Evolutionary conservation across 2,888 invertebrate species (phyloP), one percentile per base, ranked within the genome.

Genomic region (Amiota minor): DNA sequence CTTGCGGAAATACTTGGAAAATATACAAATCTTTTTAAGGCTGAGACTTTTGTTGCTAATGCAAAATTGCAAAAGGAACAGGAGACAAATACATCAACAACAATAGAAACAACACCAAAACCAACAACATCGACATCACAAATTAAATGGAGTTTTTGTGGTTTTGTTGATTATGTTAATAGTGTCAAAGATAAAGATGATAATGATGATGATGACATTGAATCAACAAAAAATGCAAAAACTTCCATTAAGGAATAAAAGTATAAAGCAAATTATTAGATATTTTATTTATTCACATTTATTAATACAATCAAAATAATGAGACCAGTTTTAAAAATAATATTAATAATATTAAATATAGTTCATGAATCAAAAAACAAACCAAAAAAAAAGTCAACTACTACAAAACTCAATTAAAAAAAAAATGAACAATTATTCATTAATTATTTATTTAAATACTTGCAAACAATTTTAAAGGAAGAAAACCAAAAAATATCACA

Each of bases 1-100:
- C 93, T 97, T 14, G 96, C 96, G 89, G 91, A 92, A 77, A 91
- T 97, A 23, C 92, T 98, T 87, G 93, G 93, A 82, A 93, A 93
- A 85, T 96, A 96, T 89, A 92, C 93, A 0, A 93, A 94, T 80
- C 93, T 98, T 49, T 98, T 97, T 89, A 93, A 93, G 81, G 94
- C 94, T 93, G 93, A 76, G 96, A 53, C 50, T 68, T 18, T 6
- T 68, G 59, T 96, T 0, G 95, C 96, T 71, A 97, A 96, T 20
- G 96, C 96, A 1, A 94, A 95, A 85, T 94, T 96, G 84, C 96
- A 97, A 88, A 92, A 95, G 8, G 35, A 50, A n/a, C 18, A 11
- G 47, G 16, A 46, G 65, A 65, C 46, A 35, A 16, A 59, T 18
- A 18, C 16, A 56, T 8, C 71, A 61, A 3, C 12, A 47, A 53